Conservation (phyloP, 2,113 vertebrate species). For the Syrmaticus mikado region DNA sequence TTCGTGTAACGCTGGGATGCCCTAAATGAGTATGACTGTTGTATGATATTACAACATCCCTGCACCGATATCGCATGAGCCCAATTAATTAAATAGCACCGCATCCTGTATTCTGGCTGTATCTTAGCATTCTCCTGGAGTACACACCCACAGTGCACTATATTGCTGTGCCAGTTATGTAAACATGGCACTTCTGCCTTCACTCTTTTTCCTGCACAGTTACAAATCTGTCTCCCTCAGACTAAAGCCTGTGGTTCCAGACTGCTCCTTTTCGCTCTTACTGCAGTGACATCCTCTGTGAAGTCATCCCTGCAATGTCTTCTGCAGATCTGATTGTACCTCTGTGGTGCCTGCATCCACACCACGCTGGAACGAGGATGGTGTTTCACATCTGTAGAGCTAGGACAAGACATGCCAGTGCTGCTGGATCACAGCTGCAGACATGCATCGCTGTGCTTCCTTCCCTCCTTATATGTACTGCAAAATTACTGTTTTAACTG, state of each 20-base stretch:
- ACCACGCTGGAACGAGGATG: background rate
- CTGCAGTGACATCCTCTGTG: conserved; percentile 7
- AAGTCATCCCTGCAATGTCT: conserved; percentile 40
- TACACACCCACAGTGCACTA: conserved; percentile 53
- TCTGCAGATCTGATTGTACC: background rate
- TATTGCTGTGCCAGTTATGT: conserved; percentile 52
- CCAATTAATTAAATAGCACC: conserved; percentile 49
- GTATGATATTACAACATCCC: conserved; percentile 7
- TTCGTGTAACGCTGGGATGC: background rate
- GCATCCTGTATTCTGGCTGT: conserved; percentile 30
- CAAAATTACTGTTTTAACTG: conserved; percentile 42
- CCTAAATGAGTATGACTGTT: background rate
- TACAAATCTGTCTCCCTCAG: conserved; percentile 45
- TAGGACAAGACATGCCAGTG: background rate
- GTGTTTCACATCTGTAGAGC: conserved; percentile 4
- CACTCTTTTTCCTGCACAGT: conserved; percentile 42
- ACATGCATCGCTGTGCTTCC: background rate
- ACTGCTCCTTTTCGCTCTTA: conserved; percentile 37
- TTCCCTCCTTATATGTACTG: background rate
- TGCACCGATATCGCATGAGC: conserved; percentile 3
- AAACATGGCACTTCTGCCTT: conserved; percentile 33
- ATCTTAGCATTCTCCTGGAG: conserved; percentile 42
- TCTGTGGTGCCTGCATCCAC: background rate
- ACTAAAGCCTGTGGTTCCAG: conserved; percentile 10
- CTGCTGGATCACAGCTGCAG: background rate